Evolutionary conservation across 2,888 invertebrate species (phyloP).

Genomic region (Rambutsinella grinnellia): DNA sequence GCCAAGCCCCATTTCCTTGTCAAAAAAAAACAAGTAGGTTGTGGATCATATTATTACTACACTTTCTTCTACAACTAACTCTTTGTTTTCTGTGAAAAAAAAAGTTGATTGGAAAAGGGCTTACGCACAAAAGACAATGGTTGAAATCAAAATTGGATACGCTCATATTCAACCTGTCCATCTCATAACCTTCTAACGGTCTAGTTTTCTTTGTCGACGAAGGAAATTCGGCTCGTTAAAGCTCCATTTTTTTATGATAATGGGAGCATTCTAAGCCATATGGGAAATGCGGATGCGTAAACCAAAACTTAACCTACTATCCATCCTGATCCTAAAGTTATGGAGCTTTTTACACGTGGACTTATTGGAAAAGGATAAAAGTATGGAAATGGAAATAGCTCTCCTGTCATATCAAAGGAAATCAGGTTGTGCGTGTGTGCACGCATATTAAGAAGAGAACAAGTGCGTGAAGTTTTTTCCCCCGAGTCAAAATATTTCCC

Average conservation of each 20-base stretch:
- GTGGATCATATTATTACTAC: too few species aligned
- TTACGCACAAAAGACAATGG: slow-evolving; percentile 9
- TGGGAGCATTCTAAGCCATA: neutral
- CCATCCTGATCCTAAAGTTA: neutral
- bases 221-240: neutral
- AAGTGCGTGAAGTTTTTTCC: neutral
- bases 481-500: too few species aligned
- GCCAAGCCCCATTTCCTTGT: too few species aligned
- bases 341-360: neutral
- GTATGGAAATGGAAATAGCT: neutral
- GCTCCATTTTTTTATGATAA: neutral
- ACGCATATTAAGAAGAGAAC: neutral
- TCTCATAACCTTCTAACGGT: slow-evolving; percentile 46
- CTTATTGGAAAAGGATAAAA: neutral
- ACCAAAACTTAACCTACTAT: neutral
- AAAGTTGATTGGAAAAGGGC: neutral
- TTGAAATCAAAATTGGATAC: slow-evolving; percentile 60
- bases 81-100: neutral
- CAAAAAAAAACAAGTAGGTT: too few species aligned
- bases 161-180: slow-evolving; percentile 33
- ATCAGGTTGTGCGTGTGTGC: neutral
- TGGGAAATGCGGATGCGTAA: neutral
- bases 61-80: too few species aligned
- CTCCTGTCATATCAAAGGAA: neutral
- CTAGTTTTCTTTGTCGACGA: slow-evolving; percentile 26